Base-by-base conservation (phyloP, 1,140 invertebrate species). In the Sycophila sp. region DNA sequence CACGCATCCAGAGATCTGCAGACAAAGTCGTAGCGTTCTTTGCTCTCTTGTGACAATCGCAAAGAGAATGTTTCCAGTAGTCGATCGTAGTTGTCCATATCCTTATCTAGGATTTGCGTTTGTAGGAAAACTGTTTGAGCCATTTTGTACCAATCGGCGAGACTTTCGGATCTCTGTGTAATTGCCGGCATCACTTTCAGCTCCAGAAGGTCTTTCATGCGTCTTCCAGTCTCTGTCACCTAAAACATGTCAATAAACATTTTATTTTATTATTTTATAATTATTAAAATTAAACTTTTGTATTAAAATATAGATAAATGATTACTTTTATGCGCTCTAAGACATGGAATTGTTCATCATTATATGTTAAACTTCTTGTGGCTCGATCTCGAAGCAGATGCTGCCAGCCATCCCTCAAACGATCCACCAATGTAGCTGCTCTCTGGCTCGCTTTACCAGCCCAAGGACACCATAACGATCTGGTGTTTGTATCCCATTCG, bases 341-440 rank as follows among this genome's bases (percentile, higher is more conserved):
- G 47, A 96, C 92, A 85, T 97, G 95, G 80, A 97, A 96, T 83
- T 97, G 95, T 85, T 97, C 95, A 85, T 97, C 95, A 80, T 97
- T 96, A 81, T 95, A 96, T 0, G 94, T 95, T 2, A 96, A 83
- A 69, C 90, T 91, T 71, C 93, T 87, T 10, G 94, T 94, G 22
- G 94, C 94, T 76, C 94, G 89, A 87, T 97, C 94, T 42, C 95
- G 87, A 28, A 96, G 88, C 53, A 97, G 87, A 88, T 96, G 94
- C 84, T 96, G 95, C 95, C 96, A 97, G 1, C 94, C 95, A 76
- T 96, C 95, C 36, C 94, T 87, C 68, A 97, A 85, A 69, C 94
- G 89, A 75, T 93, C 91, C 1, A 94, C 92, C 55, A 94, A 88
- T 32, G 93, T 92, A 69, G 90, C 86, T 2, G 93, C 93, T 77